phyloP scores from a whole-genome alignment of 2,888 invertebrate species.

The Drosophila lutescens region DNA sequence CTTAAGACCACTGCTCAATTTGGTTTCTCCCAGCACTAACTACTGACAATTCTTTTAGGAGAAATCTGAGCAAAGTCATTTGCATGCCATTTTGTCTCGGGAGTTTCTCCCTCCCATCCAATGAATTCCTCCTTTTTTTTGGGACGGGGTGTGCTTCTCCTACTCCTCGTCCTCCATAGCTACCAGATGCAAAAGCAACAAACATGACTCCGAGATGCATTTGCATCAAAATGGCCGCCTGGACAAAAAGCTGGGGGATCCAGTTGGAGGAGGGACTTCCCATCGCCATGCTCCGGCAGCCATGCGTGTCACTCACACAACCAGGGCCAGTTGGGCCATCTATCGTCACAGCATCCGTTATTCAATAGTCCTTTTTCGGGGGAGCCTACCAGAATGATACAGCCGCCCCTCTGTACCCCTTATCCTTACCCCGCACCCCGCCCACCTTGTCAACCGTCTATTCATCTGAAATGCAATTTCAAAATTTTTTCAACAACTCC shows the following conservation, averaged over 20 bases:
- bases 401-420: constrained; percentile 11
- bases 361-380: constrained; percentile 65
- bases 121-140: not conserved
- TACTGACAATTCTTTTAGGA: constrained; percentile 2
- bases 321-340: constrained; percentile 56
- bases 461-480: constrained; percentile 81
- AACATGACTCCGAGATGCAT: constrained; percentile 66
- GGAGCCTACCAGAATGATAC: constrained; percentile 45
- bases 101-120: not conserved
- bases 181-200: constrained; percentile 18
- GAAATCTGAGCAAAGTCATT: constrained; percentile 63
- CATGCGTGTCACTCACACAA: constrained; percentile 61
- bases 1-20: constrained; percentile 12
- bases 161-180: not conserved
- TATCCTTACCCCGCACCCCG: not conserved
- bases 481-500: constrained; percentile 72
- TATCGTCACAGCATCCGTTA: constrained; percentile 73
- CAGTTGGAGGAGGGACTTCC: constrained; percentile 8
- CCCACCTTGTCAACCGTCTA: constrained; percentile 46
- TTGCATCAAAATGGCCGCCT: constrained; percentile 67
- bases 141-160: not conserved
- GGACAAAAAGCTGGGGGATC: constrained; percentile 5
- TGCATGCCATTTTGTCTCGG: constrained; percentile 65
- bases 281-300: constrained; percentile 57
- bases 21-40: not conserved